Evolutionary conservation across 2,888 invertebrate species (phyloP), one percentile per base, ranked within the genome.

Genomic region (Andrena hattorfiana): DNA sequence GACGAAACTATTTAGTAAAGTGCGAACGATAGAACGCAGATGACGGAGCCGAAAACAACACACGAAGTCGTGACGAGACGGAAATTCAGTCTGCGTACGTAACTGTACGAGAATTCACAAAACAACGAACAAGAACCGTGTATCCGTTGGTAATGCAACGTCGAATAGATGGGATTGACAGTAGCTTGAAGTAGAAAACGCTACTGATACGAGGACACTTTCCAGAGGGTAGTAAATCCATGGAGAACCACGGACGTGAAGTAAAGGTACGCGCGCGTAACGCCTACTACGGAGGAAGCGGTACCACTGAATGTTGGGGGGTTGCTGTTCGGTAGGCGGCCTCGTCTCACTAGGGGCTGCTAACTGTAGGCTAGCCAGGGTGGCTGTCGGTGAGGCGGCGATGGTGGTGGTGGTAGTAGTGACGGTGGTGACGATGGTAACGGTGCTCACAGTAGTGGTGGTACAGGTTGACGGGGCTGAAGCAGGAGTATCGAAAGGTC

Each of bases 261-360:
- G 60, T 59, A 8, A 28, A 64, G 54, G 63, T 64, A 87, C 85
- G 69, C 81, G 81, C 67, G 49, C 77, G 77, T 85, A 74, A 85
- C 88, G 85, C 85, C 82, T 85, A 83, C 88, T 89, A 85, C 91
- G 90, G 85, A 90, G 89, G 93, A 92, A 92, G 92, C 93, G 93
- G 91, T 91, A 90, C 89, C 91, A 93, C 93, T 93, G 92, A 93
- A 82, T 82, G 83, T 77, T 71, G 78, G 86, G 89, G 89, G 91
- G 89, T 90, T 89, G 92, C 86, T 84, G 82, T 85, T 77, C 88
- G 84, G 79, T 60, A 84, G 86, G 85, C 89, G 84, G 68, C 80
- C 83, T 77, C 81, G 80, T 70, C 74, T 79, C 81, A 63, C 81
- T 64, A 72, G 81, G 74, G 82, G 80, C 77, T 68, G 84, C 70